Conservation (phyloP, 2,888 invertebrate genomes). For the Leucania comma region DNA sequence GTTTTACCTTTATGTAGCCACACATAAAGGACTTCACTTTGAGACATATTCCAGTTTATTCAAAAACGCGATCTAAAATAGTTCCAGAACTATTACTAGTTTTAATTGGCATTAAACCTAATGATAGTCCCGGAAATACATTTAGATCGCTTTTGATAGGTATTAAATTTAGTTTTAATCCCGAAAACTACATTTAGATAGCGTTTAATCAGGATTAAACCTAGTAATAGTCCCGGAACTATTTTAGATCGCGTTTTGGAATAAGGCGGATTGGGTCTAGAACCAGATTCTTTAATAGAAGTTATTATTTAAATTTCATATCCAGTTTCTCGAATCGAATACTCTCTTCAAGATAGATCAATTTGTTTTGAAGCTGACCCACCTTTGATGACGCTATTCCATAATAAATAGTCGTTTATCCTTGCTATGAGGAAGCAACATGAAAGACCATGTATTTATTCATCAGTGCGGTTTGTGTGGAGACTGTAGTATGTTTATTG, state of each 20-base stretch:
- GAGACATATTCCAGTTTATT: too few species aligned
- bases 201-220: too few species aligned
- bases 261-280: too few species aligned
- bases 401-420: conserved; percentile 67
- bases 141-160: too few species aligned
- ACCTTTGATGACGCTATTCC: conserved; percentile 67
- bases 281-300: not conserved
- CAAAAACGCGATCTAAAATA: too few species aligned
- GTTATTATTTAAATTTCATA: not conserved
- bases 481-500: conserved; percentile 40
- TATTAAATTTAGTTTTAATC: too few species aligned
- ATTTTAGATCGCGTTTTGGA: too few species aligned
- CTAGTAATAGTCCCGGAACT: too few species aligned
- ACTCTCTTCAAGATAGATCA: conserved; percentile 56
- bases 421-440: conserved; percentile 54
- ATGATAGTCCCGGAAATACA: too few species aligned
- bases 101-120: too few species aligned
- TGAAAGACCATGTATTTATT: conserved; percentile 63
- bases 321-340: conserved; percentile 37
- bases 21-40: not conserved
- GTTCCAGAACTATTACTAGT: too few species aligned
- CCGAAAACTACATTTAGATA: too few species aligned
- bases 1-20: not conserved
- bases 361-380: conserved; percentile 65
- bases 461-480: conserved; percentile 46